A percentile compares a stretch with the other conserved stretches of the same genome.
These are phyloP conservation scores for Paramisgurnus dabryanus DNA, from an alignment of 2,113 vertebrate genomes.

Conservation along the genomic window DNA sequence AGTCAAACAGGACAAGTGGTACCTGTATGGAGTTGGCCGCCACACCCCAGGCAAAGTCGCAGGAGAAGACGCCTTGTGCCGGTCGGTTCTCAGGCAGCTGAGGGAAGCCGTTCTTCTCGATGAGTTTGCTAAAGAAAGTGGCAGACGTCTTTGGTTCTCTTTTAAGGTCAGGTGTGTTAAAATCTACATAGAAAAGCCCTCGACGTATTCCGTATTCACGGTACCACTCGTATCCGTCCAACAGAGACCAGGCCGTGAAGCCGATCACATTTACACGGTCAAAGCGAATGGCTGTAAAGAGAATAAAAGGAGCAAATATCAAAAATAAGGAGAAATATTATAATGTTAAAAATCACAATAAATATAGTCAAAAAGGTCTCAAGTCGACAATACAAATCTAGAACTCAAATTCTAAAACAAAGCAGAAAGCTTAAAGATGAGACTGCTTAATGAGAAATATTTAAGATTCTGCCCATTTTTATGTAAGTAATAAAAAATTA, in stretches of 20 bases:
- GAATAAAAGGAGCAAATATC: not conserved
- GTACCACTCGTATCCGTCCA: conserved; percentile 96
- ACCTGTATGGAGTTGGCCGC: conserved; percentile 91
- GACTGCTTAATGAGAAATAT: too few relatives aligned
- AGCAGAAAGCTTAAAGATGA: too few relatives aligned
- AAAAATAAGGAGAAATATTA: not conserved
- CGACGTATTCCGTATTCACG: conserved; percentile 87
- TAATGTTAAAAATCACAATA: too few relatives aligned
- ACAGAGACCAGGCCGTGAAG: conserved; percentile 94
- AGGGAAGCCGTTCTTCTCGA: conserved; percentile 92
- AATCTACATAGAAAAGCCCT: conserved; percentile 93
- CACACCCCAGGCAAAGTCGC: conserved; percentile 91
- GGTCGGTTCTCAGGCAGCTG: conserved; percentile 85
- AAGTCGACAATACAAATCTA: too few relatives aligned
- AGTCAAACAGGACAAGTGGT: conserved; percentile 32
- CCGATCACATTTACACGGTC: conserved; percentile 88
- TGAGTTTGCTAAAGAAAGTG: conserved; percentile 90
- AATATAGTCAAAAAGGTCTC: too few relatives aligned
- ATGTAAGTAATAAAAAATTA: too few relatives aligned
- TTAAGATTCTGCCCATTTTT: too few relatives aligned
- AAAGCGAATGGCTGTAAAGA: conserved; percentile 79
- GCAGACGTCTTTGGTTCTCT: conserved; percentile 91
- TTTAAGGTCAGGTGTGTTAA: conserved; percentile 86
- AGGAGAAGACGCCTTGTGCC: conserved; percentile 84
- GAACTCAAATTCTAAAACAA: too few relatives aligned